These are phyloP conservation scores for Drymonia ruficornis DNA, from an alignment of 2,888 invertebrate species.

Conservation along the genomic window DNA sequence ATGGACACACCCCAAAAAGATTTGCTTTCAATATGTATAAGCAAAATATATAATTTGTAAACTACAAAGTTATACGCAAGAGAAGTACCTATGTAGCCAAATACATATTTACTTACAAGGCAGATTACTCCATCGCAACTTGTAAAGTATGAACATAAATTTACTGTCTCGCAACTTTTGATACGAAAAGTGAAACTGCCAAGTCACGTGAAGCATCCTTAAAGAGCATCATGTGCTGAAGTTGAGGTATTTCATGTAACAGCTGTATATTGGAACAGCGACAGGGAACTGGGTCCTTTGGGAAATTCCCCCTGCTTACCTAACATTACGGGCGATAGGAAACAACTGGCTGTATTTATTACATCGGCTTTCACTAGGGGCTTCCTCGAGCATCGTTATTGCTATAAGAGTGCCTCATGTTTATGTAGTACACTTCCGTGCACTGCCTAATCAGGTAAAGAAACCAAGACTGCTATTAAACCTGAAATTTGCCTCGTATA, in stretches of 20 bases:
- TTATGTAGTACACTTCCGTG: too few relatives aligned
- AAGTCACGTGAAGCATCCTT: not conserved
- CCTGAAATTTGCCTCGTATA: too few relatives aligned
- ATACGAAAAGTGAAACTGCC: not conserved
- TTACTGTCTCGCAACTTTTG: not conserved
- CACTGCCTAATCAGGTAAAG: too few relatives aligned
- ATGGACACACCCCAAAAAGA: too few relatives aligned
- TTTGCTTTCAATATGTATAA: too few relatives aligned
- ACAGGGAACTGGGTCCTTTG: slow-evolving; percentile 25
- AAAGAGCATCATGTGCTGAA: not conserved
- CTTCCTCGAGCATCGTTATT: not conserved
- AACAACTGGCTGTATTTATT: too few relatives aligned
- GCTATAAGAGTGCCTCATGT: not conserved
- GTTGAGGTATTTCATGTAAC: slow-evolving; percentile 1
- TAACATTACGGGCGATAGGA: too few relatives aligned
- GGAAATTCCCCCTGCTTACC: slow-evolving; percentile 26
- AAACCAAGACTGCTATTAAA: too few relatives aligned
- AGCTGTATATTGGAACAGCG: slow-evolving; percentile 3
- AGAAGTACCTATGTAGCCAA: too few relatives aligned
- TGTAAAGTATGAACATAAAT: not conserved
- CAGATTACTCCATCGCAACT: not conserved
- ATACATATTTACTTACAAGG: not conserved
- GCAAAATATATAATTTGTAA: too few relatives aligned
- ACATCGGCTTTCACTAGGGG: slow-evolving; percentile 7
- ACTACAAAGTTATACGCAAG: too few relatives aligned